Evolutionary conservation across 2,888 invertebrate genomes (phyloP).

Genomic region (Scaeva pyrastri): DNA sequence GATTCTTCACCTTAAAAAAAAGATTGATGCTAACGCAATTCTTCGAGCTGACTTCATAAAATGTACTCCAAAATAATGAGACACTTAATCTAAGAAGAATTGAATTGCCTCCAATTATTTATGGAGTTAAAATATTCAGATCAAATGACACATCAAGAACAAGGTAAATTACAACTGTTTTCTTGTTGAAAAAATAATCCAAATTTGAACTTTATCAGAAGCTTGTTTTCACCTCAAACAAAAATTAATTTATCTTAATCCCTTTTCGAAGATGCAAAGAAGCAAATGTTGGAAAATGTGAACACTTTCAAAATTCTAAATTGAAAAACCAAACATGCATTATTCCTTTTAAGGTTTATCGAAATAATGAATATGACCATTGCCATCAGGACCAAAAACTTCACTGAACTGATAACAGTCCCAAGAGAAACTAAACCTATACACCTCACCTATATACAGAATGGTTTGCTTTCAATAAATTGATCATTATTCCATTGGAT

Average conservation of each 20-base stretch:
- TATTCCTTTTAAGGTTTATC: not conserved
- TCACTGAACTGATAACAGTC: constrained; percentile 40
- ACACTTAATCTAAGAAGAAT: no score
- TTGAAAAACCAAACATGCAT: not conserved
- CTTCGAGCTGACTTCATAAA: no score
- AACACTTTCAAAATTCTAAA: no score
- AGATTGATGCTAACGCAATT: not conserved
- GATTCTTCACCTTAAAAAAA: not conserved
- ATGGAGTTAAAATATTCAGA: no score
- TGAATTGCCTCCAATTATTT: no score
- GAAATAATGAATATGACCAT: not conserved
- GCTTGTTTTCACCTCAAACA: no score
- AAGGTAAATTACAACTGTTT: no score
- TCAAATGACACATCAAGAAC: no score
- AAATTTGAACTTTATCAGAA: no score
- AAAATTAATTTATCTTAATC: no score
- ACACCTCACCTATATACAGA: not conserved
- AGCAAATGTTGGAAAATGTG: not conserved
- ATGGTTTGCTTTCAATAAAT: constrained; percentile 21
- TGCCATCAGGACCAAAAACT: not conserved
- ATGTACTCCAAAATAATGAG: no score
- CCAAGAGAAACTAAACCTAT: not conserved
- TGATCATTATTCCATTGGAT: constrained; percentile 44
- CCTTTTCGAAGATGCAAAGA: not conserved
- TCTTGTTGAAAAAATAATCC: no score